Conservation (phyloP, 1,140 invertebrate species). For the Bombus polaris region DNA sequence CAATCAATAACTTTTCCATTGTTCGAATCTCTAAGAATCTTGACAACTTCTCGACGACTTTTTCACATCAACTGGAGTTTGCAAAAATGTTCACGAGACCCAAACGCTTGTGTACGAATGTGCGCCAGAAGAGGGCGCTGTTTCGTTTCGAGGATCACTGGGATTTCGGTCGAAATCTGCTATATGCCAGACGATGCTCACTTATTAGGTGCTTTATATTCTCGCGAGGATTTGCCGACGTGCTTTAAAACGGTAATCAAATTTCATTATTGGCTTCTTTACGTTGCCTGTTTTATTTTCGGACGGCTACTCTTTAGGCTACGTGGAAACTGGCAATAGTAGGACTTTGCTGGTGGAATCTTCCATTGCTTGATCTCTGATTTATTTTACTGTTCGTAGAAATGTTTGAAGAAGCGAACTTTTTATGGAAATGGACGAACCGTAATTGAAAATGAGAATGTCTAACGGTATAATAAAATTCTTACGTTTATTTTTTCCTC, state of each 20-base stretch:
- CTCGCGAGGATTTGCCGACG: background rate
- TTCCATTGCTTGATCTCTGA: constrained; percentile 2
- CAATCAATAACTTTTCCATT: too few relatives aligned
- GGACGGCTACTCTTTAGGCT: background rate
- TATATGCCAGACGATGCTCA: background rate
- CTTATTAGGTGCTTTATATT: constrained; percentile 33
- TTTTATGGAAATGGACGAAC: background rate
- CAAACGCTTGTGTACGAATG: too few relatives aligned
- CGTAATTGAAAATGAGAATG: background rate
- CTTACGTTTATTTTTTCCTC: too few relatives aligned
- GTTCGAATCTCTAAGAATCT: too few relatives aligned
- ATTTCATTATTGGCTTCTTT: constrained; percentile 34
- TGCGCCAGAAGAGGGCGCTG: background rate
- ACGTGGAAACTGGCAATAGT: background rate
- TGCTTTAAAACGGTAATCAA: constrained; percentile 34
- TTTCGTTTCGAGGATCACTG: background rate
- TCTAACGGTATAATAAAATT: background rate
- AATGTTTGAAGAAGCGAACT: background rate
- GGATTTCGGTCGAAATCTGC: background rate
- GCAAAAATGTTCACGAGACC: too few relatives aligned
- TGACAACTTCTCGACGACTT: too few relatives aligned
- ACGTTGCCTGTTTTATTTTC: constrained; percentile 4
- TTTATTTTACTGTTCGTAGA: background rate
- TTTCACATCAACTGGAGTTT: too few relatives aligned
- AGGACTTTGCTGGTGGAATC: background rate